phyloP scores from a whole-genome alignment of 35 echinoderm and acorn worm species.

The Diadema setosum region DNA sequence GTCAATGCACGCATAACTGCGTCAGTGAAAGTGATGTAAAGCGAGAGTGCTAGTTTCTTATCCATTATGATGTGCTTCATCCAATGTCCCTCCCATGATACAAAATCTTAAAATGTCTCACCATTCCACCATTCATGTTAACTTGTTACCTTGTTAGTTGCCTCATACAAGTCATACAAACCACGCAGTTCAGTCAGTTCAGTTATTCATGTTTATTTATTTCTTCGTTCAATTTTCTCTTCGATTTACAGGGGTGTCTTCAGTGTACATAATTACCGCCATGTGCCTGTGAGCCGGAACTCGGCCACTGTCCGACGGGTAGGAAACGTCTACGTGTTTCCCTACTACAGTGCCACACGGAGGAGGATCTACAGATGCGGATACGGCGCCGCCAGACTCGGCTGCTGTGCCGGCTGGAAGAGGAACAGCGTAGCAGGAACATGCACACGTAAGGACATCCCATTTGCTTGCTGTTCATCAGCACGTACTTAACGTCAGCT shows the following conservation, averaged over 20 bases:
- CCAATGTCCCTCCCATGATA: too few relatives aligned
- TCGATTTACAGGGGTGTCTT: slow-evolving; percentile 41
- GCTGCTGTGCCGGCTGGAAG: slow-evolving; percentile 12
- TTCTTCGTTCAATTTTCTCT: background rate
- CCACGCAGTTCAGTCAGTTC: background rate
- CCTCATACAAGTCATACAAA: too few relatives aligned
- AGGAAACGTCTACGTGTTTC: slow-evolving; percentile 67
- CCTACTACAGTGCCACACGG: slow-evolving; percentile 41
- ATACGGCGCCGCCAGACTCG: background rate
- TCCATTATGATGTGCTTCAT: too few relatives aligned
- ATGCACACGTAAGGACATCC: slow-evolving; percentile 28
- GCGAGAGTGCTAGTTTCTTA: too few relatives aligned
- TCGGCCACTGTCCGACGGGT: slow-evolving; percentile 44
- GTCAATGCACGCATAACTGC: too few relatives aligned
- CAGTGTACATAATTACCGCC: slow-evolving; percentile 47
- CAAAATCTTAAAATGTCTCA: too few relatives aligned
- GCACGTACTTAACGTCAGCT: background rate
- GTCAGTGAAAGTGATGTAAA: too few relatives aligned
- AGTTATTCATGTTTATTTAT: background rate
- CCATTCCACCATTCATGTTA: too few relatives aligned
- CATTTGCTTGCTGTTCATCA: background rate
- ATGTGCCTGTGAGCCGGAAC: background rate
- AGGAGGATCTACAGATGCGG: slow-evolving; percentile 11
- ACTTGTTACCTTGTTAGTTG: too few relatives aligned
- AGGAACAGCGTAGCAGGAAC: slow-evolving; percentile 1